Evolutionary conservation across 2,888 invertebrate species (phyloP).

Genomic region (Calephelis perditalis): DNA sequence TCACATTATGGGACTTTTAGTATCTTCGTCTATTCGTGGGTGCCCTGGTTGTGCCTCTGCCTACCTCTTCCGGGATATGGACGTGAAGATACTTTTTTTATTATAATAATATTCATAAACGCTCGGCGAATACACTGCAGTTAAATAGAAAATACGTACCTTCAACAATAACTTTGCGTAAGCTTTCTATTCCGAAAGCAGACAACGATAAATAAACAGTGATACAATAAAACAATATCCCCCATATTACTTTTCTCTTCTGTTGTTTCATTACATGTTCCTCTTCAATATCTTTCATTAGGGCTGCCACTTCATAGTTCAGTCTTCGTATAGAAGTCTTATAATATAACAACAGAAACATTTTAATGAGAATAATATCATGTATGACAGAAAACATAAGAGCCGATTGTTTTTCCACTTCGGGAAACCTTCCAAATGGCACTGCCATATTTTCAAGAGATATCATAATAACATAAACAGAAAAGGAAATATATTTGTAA

Average conservation of each 20-base stretch:
- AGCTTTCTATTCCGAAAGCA: conserved; percentile 58
- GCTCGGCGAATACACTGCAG: background rate
- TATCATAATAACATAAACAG: conserved; percentile 56
- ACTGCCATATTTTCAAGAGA: conserved; percentile 61
- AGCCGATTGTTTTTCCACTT: conserved; percentile 63
- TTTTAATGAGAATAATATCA: conserved; percentile 59
- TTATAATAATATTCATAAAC: too few species aligned
- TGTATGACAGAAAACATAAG: conserved; percentile 65
- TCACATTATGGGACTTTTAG: too few species aligned
- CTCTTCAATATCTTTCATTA: conserved; percentile 53
- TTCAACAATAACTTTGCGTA: conserved; percentile 48
- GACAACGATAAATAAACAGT: conserved; percentile 57
- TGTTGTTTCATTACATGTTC: conserved; percentile 51
- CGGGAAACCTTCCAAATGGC: conserved; percentile 54
- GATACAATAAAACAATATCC: conserved; percentile 48
- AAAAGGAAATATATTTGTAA: conserved; percentile 49
- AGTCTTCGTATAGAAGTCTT: conserved; percentile 57
- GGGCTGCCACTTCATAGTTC: conserved; percentile 54
- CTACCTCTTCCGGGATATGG: too few species aligned
- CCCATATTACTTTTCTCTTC: conserved; percentile 51
- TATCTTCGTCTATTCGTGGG: too few species aligned
- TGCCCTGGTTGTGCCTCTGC: too few species aligned
- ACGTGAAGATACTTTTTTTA: too few species aligned
- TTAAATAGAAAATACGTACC: conserved; percentile 35
- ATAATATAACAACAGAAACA: conserved; percentile 55